Percentiles rank a stretch among this genome's conserved stretches.
phyloP scores from a whole-genome alignment of 35 echinoderm and acorn worm species.

The Chiridota heheva region DNA sequence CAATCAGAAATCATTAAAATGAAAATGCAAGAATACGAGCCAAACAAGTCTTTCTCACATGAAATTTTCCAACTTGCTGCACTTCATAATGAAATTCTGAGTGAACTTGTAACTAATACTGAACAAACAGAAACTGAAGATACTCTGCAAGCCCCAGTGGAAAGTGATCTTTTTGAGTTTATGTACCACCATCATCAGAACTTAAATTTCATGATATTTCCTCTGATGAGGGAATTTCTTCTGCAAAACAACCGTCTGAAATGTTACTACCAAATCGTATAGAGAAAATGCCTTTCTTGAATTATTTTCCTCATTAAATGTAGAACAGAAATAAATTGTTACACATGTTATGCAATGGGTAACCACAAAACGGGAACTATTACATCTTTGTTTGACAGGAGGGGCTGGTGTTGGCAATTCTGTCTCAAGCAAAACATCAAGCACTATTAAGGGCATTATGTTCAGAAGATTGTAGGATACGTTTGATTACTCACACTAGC shows the following conservation, averaged over 20 bases:
- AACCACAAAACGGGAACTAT: background rate
- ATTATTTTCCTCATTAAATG: too few species aligned
- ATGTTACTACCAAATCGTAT: too few species aligned
- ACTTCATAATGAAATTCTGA: too few species aligned
- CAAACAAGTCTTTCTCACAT: too few species aligned
- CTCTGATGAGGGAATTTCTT: background rate
- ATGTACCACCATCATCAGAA: background rate
- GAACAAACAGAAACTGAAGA: too few species aligned
- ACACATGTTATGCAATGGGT: conserved; percentile 28
- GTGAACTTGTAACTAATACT: too few species aligned
- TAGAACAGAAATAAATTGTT: conserved; percentile 1
- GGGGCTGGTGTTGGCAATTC: conserved; percentile 51
- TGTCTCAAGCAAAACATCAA: conserved; percentile 5
- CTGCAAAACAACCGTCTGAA: background rate
- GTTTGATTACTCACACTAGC: conserved; percentile 35
- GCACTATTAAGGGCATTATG: conserved; percentile 14
- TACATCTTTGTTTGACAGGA: conserved; percentile 39
- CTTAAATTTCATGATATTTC: background rate
- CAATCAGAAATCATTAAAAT: too few species aligned
- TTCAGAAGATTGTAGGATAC: conserved; percentile 4
- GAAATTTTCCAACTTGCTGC: too few species aligned
- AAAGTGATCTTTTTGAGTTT: background rate
- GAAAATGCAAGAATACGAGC: too few species aligned
- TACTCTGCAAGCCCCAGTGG: too few species aligned
- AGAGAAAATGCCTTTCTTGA: too few species aligned